Conservation (phyloP, 2,113 vertebrate genomes). For the Helogale parvula region DNA sequence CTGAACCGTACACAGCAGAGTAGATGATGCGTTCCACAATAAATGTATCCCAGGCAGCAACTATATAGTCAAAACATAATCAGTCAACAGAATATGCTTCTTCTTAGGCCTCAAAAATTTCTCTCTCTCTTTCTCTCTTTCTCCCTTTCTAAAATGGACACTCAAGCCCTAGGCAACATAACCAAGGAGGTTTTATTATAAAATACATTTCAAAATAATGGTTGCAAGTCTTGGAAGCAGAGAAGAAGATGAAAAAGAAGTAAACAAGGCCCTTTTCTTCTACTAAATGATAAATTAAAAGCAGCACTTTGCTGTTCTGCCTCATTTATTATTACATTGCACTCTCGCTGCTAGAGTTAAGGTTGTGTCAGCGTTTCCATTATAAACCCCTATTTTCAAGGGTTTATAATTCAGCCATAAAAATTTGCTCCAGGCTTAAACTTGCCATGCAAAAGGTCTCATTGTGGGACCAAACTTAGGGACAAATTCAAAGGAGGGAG, state of each 20-base stretch:
- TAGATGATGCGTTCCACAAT: constrained; percentile 11
- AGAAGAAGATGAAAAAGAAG: constrained; percentile 84
- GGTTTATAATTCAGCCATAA: constrained; percentile 77
- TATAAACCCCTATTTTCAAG: constrained; percentile 77
- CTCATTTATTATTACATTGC: constrained; percentile 82
- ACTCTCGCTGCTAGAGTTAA: constrained; percentile 59
- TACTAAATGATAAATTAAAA: constrained; percentile 88
- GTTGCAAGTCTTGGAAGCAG: constrained; percentile 82
- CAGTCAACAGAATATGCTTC: constrained; percentile 76
- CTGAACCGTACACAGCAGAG: neutral
- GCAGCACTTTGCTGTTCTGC: constrained; percentile 83
- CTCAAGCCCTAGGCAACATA: constrained; percentile 84
- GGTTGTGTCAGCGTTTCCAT: constrained; percentile 77
- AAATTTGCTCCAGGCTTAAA: constrained; percentile 75
- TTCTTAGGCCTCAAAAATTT: constrained; percentile 77
- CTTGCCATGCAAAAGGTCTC: constrained; percentile 77
- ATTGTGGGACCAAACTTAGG: constrained; percentile 72
- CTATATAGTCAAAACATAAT: constrained; percentile 62
- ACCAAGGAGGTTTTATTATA: constrained; percentile 85
- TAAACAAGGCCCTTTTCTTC: constrained; percentile 85
- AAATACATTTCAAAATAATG: constrained; percentile 88
- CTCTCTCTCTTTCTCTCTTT: constrained; percentile 43
- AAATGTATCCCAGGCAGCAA: constrained; percentile 65
- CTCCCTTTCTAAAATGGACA: constrained; percentile 79
- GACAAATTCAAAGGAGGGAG: constrained; percentile 65